Evolutionary conservation across 2,113 vertebrate species (phyloP), one percentile per base, ranked within the genome.

Genomic region (Cheirogaleus medius): DNA sequence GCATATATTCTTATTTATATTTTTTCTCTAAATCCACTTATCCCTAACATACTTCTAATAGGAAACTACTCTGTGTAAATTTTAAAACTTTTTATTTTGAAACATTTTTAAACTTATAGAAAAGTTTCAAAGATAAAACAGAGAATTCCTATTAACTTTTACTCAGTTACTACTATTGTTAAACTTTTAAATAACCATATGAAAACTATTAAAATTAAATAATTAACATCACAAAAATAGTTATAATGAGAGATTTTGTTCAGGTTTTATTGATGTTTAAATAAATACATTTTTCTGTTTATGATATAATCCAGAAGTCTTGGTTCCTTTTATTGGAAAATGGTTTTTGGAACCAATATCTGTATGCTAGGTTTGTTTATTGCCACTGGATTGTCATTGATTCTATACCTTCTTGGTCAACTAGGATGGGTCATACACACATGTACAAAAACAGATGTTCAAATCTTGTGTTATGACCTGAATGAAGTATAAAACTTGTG

Each of bases 311-410:
- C 56, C 34, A 58, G 34, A 12, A 58, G 13, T 10, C 21, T 63
- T 37, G 8, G 6, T 71, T 94, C 39, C 42, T 85, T 77, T 97
- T 91, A 58, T 37, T 52, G 27, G 18, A 95, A 47, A 87, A 83
- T 77, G 77, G 6, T 91, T 56, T 85, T 93, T 89, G 81, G 83
- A 95, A 91, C 7, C 29, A 73, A 68, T 29, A 81, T 84, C n/a
- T 58, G 25, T 56, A 37, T 34, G 56, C 20, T 66, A 49, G 8
- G 5, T 87, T 6, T 87, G 42, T 32, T 73, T 47, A 49, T 10
- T 85, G 44, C 25, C 73, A 10, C 58, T 77, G 68, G 68, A 32
- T 0, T 86, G 7, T 87, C 71, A 93, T 21, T 96, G 49, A 82
- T 82, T 94, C 71, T 82, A 47, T n/a, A 39, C n/a, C 39, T 39